phyloP scores from a whole-genome alignment of 2,888 invertebrate genomes.

The Caenorhabditis drosophilae region DNA sequence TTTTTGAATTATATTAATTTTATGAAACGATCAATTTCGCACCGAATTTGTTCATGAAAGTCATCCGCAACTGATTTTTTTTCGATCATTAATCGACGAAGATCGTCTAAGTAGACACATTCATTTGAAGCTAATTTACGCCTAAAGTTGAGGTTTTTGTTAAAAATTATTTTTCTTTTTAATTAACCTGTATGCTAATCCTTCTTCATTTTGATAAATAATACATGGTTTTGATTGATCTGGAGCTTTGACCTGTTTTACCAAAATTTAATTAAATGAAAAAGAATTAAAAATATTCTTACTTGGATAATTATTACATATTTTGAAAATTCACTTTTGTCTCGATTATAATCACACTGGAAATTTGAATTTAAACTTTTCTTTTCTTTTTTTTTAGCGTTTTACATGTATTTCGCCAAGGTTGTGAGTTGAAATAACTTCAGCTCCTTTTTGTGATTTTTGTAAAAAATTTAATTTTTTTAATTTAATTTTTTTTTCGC shows the following conservation, averaged over 20 bases:
- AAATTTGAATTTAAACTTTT: not conserved
- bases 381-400: not conserved
- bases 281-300: not conserved
- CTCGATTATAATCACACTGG: slow-evolving; percentile 29
- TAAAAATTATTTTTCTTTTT: not conserved
- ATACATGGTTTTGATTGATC: slow-evolving; percentile 7
- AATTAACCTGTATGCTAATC: slow-evolving; percentile 24
- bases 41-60: slow-evolving; percentile 27
- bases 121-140: slow-evolving; percentile 33
- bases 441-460: too few species aligned
- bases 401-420: slow-evolving; percentile 23
- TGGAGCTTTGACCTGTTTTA: slow-evolving; percentile 11
- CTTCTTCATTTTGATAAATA: slow-evolving; percentile 34
- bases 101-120: slow-evolving; percentile 33
- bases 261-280: too few species aligned
- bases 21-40: slow-evolving; percentile 27
- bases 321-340: slow-evolving; percentile 2
- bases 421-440: too few species aligned
- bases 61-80: slow-evolving; percentile 21
- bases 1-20: too few species aligned
- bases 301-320: too few species aligned
- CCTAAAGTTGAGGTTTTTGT: slow-evolving; percentile 4
- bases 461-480: slow-evolving; percentile 13
- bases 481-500: slow-evolving; percentile 14
- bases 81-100: slow-evolving; percentile 27